Conservation (phyloP, 2,797 vertebrate genomes). For the Chromis chromis region DNA sequence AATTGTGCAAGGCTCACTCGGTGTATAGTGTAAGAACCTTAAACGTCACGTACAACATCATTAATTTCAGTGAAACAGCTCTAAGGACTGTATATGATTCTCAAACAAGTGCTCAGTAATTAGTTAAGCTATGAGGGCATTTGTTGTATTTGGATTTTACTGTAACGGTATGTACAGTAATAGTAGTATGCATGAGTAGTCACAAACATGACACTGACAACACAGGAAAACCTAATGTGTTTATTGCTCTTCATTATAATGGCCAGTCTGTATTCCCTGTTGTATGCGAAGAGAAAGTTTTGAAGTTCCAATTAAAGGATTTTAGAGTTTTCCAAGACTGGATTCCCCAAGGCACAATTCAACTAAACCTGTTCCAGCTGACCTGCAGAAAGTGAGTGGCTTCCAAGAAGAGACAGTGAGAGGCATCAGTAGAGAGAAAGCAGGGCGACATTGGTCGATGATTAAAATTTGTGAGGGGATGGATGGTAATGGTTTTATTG, state of each 20-base stretch:
- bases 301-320: constrained; percentile 41
- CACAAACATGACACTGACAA: constrained; percentile 10
- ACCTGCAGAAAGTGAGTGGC: constrained; percentile 22
- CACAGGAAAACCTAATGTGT: not conserved
- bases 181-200: not conserved
- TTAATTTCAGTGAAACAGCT: not conserved
- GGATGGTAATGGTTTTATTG: constrained; percentile 19
- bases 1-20: not conserved
- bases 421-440: constrained; percentile 1
- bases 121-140: not conserved
- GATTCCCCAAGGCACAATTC: constrained; percentile 22
- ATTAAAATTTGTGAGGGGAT: constrained; percentile 40
- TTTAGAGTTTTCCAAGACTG: constrained; percentile 39
- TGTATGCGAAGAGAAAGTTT: not conserved
- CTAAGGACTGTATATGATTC: not conserved
- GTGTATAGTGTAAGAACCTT: no score
- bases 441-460: constrained; percentile 14
- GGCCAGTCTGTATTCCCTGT: constrained; percentile 9
- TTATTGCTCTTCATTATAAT: constrained; percentile 16
- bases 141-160: not conserved
- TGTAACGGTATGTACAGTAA: not conserved
- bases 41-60: not conserved
- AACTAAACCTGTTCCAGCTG: constrained; percentile 43
- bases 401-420: not conserved
- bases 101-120: constrained; percentile 3